Evolutionary conservation across 2,888 invertebrate species (phyloP).

Genomic region (Dendrolimus houi): DNA sequence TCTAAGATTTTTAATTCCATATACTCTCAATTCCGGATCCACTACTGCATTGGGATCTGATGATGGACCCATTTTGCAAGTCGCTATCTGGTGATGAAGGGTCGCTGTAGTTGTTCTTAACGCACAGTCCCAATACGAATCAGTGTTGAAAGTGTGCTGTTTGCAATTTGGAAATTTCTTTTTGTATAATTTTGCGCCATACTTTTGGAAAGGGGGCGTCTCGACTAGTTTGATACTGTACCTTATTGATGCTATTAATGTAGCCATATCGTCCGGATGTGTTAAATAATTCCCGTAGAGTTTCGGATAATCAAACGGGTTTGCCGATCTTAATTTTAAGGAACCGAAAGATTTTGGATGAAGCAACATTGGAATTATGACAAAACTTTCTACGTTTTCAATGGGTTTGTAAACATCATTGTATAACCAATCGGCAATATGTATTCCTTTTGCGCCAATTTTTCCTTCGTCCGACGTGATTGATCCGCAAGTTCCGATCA

Average conservation of each 20-base stretch:
- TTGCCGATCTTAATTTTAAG: conserved; percentile 76
- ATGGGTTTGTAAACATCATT: conserved; percentile 53
- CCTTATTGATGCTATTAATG: conserved; percentile 75
- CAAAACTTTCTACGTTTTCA: conserved; percentile 57
- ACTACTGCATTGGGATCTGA: conserved; percentile 78
- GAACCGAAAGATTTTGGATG: conserved; percentile 80
- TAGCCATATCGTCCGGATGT: conserved; percentile 75
- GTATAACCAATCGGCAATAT: conserved; percentile 55
- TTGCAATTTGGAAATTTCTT: conserved; percentile 74
- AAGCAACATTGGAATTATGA: conserved; percentile 73
- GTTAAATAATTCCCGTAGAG: conserved; percentile 85
- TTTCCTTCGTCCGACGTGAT: conserved; percentile 73
- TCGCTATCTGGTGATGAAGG: conserved; percentile 81
- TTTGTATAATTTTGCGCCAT: conserved; percentile 73
- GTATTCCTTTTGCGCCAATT: conserved; percentile 52
- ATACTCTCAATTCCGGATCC: conserved; percentile 77
- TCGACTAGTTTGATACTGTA: conserved; percentile 73
- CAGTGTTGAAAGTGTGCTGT: conserved; percentile 67
- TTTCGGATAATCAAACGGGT: conserved; percentile 80
- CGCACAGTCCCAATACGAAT: conserved; percentile 82
- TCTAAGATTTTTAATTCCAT: conserved; percentile 77
- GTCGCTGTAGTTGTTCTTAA: conserved; percentile 77
- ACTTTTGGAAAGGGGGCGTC: conserved; percentile 76
- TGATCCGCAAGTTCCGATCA: conserved; percentile 76
- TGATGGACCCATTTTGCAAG: conserved; percentile 81